A percentile compares a stretch with the other conserved stretches of the same genome.
These are phyloP conservation scores for Thripadectes ignobilis DNA, from an alignment of 2,797 vertebrate species.

Conservation along the genomic window DNA sequence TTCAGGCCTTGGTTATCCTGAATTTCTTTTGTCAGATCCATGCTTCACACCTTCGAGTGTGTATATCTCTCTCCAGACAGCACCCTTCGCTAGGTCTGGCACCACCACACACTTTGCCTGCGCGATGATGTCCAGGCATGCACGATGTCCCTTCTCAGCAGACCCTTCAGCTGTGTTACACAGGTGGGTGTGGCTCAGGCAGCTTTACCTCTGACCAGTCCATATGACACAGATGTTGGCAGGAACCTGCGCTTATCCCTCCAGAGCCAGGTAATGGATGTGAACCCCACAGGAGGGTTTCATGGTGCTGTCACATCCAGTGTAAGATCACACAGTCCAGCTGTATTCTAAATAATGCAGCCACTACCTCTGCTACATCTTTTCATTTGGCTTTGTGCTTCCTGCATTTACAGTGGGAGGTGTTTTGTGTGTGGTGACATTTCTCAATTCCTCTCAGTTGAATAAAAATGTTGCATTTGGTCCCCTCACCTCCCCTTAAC, in stretches of 20 bases:
- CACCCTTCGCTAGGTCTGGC: too few relatives aligned
- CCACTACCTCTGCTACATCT: neutral
- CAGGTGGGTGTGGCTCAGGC: neutral
- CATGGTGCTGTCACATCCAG: neutral
- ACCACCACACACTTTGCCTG: fast-evolving
- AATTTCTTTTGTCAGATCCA: neutral
- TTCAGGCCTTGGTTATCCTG: neutral
- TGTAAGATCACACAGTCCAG: neutral
- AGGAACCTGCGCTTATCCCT: neutral
- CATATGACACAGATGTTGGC: fast-evolving
- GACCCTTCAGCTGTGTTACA: too few relatives aligned
- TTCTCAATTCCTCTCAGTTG: neutral
- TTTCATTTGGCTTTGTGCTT: neutral
- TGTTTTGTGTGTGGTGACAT: neutral
- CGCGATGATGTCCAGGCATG: neutral
- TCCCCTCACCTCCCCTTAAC: fast-evolving
- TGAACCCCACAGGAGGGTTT: neutral
- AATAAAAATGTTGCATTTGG: neutral
- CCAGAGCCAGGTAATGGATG: neutral
- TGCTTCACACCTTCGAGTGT: neutral
- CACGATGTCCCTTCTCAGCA: too few relatives aligned
- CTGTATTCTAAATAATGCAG: neutral
- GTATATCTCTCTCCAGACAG: neutral
- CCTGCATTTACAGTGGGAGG: neutral
- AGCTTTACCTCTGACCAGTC: neutral